Percentiles rank a stretch among this genome's conserved stretches.
phyloP scores from a whole-genome alignment of 2,113 vertebrate species.

The Cercocebus atys region DNA sequence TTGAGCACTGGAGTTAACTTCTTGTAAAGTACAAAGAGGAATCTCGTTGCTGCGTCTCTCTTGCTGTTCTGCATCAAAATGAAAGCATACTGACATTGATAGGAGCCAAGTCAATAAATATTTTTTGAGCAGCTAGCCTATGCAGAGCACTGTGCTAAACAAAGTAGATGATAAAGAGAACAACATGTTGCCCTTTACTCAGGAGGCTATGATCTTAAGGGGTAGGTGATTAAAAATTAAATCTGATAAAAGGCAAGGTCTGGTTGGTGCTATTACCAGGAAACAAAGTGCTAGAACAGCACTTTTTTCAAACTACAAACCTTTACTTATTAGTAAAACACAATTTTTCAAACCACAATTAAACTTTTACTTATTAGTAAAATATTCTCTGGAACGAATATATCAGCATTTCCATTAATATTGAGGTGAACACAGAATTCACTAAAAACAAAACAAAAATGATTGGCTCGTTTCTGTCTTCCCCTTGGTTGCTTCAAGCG shows the following conservation, averaged over 20 bases:
- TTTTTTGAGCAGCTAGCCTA: background rate
- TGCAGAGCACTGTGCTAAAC: background rate
- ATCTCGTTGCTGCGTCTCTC: background rate
- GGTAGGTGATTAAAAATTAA: background rate
- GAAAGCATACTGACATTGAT: background rate
- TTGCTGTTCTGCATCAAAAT: background rate
- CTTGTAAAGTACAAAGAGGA: background rate
- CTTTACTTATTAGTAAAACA: background rate
- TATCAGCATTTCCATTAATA: background rate
- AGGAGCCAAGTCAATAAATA: background rate
- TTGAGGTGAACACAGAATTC: background rate
- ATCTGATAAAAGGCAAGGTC: background rate
- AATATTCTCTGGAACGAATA: background rate
- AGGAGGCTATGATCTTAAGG: background rate
- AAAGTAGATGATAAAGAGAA: background rate
- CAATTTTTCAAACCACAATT: background rate
- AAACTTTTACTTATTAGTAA: background rate
- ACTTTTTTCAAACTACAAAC: background rate
- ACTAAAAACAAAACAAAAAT: background rate
- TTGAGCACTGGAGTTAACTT: background rate
- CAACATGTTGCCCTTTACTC: too few relatives aligned
- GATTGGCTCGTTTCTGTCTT: background rate
- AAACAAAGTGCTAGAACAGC: background rate
- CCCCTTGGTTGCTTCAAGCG: background rate
- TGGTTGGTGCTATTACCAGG: background rate